Evolutionary conservation across 1,140 invertebrate species (phyloP).

Genomic region (Melitaea cinxia): DNA sequence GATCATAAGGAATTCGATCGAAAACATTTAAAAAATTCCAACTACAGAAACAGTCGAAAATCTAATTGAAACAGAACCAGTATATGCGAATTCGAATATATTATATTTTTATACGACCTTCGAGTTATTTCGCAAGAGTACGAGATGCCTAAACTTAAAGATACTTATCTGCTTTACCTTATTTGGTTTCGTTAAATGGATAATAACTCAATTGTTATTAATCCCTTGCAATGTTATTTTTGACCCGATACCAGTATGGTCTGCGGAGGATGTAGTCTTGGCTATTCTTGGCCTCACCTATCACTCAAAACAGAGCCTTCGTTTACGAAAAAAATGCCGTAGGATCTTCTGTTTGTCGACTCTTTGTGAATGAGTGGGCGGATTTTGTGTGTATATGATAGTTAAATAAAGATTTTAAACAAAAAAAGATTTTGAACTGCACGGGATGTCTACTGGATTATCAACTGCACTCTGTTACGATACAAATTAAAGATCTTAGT

Average conservation of each 20-base stretch:
- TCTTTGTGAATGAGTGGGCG: no score
- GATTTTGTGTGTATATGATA: no score
- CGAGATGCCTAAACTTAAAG: slow-evolving; percentile 28
- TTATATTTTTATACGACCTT: slow-evolving; percentile 27
- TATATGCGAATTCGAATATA: slow-evolving; percentile 18
- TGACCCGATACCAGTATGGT: not conserved
- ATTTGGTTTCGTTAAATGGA: slow-evolving; percentile 28
- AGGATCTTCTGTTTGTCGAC: no score
- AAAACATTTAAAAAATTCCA: not conserved
- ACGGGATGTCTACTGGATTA: no score
- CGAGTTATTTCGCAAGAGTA: slow-evolving; percentile 31
- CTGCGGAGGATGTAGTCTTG: not conserved
- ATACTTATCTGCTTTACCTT: slow-evolving; percentile 31
- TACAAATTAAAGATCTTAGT: no score
- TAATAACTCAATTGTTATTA: slow-evolving; percentile 36
- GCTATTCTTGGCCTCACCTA: not conserved
- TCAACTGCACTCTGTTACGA: no score
- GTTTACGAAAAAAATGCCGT: not conserved
- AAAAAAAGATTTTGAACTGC: no score
- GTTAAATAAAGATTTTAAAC: no score
- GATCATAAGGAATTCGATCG: not conserved
- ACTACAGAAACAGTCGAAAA: not conserved
- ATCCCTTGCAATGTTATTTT: slow-evolving; percentile 13
- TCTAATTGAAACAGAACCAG: slow-evolving; percentile 19
- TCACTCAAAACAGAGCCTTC: not conserved